Evolutionary conservation across 2,888 invertebrate genomes (phyloP), one percentile per base, ranked within the genome.

Genomic region (Ennomos fuscantarius): DNA sequence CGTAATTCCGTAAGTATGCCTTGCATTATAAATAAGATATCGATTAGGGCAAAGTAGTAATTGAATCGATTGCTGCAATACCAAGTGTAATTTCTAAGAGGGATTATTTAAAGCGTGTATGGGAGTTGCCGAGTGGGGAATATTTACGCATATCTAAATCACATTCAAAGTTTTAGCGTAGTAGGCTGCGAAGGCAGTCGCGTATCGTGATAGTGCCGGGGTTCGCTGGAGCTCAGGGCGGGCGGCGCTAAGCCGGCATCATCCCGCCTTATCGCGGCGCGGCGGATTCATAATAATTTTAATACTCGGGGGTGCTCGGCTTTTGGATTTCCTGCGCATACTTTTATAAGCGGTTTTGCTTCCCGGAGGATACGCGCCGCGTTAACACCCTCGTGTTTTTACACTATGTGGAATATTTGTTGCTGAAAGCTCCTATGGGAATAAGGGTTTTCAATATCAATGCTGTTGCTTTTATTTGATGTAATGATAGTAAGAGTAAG

Each of bases 281-380:
- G 74, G 79, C 79, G 85, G 86, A 87, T 89, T 91, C 83, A 91
- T 92, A 90, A 91, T 89, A 87, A 92, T 92, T 91, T 92, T 91
- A 89, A 90, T 91, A 88, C 86, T 73, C 74, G 68, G 69, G 73
- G 73, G 74, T 70, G 69, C 74, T 73, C 71, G 68, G 60, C 65
- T 63, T 70, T 72, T 73, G 76, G 81, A 82, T 81, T 83, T 78
- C 73, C 74, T 65, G 69, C 78, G 83, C 81, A 86, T 84, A 84
- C 81, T 86, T 86, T 80, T 83, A 82, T 82, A 86, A 83, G 82
- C 83, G 82, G 79, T 80, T 82, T 74, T 70, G 74, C 76, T 72
- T 79, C 77, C 75, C 78, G 69, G 62, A 73, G 79, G 82, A 82
- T 73, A 66, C 68, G 70, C 68, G 47, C 46, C 56, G 70, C 69